A percentile compares a stretch with the other conserved stretches of the same genome.
phyloP scores from a whole-genome alignment of 2,113 vertebrate genomes.

The Polypterus senegalus region DNA sequence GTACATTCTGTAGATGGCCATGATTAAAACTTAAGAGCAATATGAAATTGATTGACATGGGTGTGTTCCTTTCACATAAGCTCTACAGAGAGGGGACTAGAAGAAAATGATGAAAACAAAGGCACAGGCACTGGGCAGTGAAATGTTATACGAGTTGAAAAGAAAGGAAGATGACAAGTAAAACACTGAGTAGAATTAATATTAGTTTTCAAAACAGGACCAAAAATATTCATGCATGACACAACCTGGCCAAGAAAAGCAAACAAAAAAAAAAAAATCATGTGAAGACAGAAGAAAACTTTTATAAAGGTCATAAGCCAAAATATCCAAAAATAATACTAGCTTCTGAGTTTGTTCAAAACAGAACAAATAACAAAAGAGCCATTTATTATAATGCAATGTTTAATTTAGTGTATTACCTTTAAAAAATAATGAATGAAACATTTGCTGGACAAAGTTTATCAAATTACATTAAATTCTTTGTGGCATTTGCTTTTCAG shows the following conservation, averaged over 20 bases:
- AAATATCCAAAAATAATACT: constrained; percentile 4
- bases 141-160: not conserved
- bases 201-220: constrained; percentile 2
- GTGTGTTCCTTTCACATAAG: constrained; percentile 29
- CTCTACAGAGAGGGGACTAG: constrained; percentile 26
- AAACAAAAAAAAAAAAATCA: not conserved
- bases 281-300: constrained; percentile 3
- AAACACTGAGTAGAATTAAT: not conserved
- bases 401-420: not conserved
- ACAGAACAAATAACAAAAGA: not conserved
- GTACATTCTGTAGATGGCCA: constrained; percentile 50
- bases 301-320: constrained; percentile 1
- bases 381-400: not conserved
- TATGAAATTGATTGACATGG: constrained; percentile 39
- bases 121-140: not conserved
- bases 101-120: not conserved
- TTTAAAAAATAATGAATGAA: not conserved
- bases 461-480: no score
- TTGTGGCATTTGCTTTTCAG: no score
- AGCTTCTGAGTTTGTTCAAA: not conserved
- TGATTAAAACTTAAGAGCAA: constrained; percentile 48
- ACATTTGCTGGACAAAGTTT: not conserved
- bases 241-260: constrained; percentile 4
- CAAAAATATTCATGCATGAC: not conserved
- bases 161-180: not conserved